A percentile compares a stretch with the other conserved stretches of the same genome.
phyloP scores from a whole-genome alignment of 2,888 invertebrate species.

The Drosophila crucigera region DNA sequence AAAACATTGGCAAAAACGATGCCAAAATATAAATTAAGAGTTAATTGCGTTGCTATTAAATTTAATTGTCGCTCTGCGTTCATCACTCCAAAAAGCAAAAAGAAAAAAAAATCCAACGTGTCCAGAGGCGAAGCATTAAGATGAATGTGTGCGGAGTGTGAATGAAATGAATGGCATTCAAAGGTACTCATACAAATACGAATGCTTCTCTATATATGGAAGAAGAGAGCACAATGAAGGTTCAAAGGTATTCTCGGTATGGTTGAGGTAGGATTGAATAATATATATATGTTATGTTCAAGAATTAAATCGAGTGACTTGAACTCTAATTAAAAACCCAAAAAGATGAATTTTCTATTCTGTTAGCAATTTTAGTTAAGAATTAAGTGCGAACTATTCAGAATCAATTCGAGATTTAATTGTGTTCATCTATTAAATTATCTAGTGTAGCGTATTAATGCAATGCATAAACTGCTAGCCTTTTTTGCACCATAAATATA shows the following conservation, averaged over 20 bases:
- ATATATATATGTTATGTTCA: slow-evolving; percentile 12
- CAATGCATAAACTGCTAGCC: background rate
- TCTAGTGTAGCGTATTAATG: background rate
- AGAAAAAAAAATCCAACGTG: slow-evolving; percentile 1
- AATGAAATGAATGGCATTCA: slow-evolving; percentile 66
- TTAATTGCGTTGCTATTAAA: slow-evolving; percentile 79
- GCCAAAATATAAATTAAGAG: slow-evolving; percentile 75
- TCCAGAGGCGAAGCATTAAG: slow-evolving; percentile 44
- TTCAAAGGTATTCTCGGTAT: slow-evolving; percentile 26
- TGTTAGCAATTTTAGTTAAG: background rate
- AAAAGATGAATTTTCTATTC: background rate
- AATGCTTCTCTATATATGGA: background rate
- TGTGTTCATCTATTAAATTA: background rate
- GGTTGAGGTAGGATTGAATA: slow-evolving; percentile 16
- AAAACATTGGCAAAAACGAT: slow-evolving; percentile 34
- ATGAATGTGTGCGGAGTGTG: slow-evolving; percentile 62
- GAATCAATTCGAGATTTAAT: background rate
- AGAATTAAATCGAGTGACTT: background rate
- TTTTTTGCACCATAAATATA: background rate
- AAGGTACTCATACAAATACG: slow-evolving; percentile 18
- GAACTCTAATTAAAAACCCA: slow-evolving; percentile 2
- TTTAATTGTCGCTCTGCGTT: slow-evolving; percentile 75
- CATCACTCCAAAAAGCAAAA: slow-evolving; percentile 30
- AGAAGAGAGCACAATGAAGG: slow-evolving; percentile 10
- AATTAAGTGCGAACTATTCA: background rate